phyloP scores from a whole-genome alignment of 2,113 vertebrate genomes.

The Herpailurus yagouaroundi region DNA sequence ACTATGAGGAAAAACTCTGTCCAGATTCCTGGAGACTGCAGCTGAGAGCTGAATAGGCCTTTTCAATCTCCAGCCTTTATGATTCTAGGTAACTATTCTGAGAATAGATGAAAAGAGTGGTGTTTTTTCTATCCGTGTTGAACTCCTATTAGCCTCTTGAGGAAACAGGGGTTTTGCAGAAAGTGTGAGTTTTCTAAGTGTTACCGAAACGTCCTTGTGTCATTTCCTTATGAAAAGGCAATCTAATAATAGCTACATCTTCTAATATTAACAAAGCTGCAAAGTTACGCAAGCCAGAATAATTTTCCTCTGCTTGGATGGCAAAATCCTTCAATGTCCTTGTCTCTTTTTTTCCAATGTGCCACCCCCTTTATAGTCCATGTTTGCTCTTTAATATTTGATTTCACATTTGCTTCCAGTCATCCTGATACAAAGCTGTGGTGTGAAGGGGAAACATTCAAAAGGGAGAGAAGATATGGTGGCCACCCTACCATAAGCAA shows the following conservation, averaged over 20 bases:
- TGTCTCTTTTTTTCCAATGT: slow-evolving; percentile 55
- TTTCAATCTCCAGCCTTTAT: slow-evolving; percentile 74
- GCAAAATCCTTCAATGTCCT: slow-evolving; percentile 64
- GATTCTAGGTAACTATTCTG: slow-evolving; percentile 65
- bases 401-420: slow-evolving; percentile 60
- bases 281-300: slow-evolving; percentile 53
- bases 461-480: neutral
- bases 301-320: slow-evolving; percentile 49
- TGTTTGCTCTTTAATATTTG: slow-evolving; percentile 74
- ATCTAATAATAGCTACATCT: slow-evolving; percentile 66
- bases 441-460: slow-evolving; percentile 12
- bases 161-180: slow-evolving; percentile 62
- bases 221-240: slow-evolving; percentile 70
- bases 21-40: slow-evolving; percentile 51
- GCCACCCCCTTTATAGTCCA: neutral
- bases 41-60: slow-evolving; percentile 57
- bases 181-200: slow-evolving; percentile 65
- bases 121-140: slow-evolving; percentile 59
- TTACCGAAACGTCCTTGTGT: slow-evolving; percentile 74
- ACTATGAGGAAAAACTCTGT: slow-evolving; percentile 46
- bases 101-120: slow-evolving; percentile 63
- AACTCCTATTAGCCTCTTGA: slow-evolving; percentile 70
- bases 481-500: neutral
- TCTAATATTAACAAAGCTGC: slow-evolving; percentile 66
- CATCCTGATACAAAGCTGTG: slow-evolving; percentile 47